These are phyloP conservation scores for Lordiphosa collinella DNA, from an alignment of 1,140 invertebrate species.

Conservation along the genomic window DNA sequence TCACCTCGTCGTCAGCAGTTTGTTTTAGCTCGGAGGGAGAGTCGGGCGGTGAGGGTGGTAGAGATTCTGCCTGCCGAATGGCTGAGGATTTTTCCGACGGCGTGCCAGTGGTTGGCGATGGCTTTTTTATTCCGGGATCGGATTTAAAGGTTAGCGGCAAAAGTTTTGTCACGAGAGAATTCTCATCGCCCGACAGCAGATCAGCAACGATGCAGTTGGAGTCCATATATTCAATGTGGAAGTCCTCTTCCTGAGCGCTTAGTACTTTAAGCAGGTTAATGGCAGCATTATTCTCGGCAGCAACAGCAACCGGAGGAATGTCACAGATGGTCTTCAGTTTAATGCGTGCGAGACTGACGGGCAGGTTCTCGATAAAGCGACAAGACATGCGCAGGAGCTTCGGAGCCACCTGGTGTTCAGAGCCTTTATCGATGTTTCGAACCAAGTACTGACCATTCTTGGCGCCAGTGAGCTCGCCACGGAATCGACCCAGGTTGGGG, in stretches of 20 bases:
- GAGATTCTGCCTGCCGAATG: no score
- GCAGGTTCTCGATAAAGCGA: slow-evolving; percentile 40
- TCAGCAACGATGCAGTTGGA: slow-evolving; percentile 9
- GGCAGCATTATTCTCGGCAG: slow-evolving; percentile 16
- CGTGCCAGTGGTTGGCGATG: not conserved
- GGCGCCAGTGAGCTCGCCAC: slow-evolving; percentile 25
- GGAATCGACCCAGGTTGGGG: slow-evolving; percentile 18
- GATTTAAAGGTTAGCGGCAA: slow-evolving; percentile 37
- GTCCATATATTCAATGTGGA: slow-evolving; percentile 12
- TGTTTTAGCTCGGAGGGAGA: not conserved
- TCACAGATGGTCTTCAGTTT: slow-evolving; percentile 27
- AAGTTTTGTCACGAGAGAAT: slow-evolving; percentile 35
- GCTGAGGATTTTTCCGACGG: not conserved
- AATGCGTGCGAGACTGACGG: slow-evolving; percentile 19
- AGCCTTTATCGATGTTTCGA: slow-evolving; percentile 42
- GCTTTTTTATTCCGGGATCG: not conserved
- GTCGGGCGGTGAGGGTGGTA: slow-evolving; percentile 38
- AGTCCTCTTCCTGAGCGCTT: not conserved
- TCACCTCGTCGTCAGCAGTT: not conserved
- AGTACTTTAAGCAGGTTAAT: slow-evolving; percentile 11
- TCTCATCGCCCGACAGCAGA: slow-evolving; percentile 13
- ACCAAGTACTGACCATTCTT: slow-evolving; percentile 2
- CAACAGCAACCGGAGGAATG: slow-evolving; percentile 27
- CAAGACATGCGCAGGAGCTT: slow-evolving; percentile 37
- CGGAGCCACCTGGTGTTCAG: not conserved